Conservation (phyloP, 2,113 vertebrate genomes). For the Trogon surrucura region DNA sequence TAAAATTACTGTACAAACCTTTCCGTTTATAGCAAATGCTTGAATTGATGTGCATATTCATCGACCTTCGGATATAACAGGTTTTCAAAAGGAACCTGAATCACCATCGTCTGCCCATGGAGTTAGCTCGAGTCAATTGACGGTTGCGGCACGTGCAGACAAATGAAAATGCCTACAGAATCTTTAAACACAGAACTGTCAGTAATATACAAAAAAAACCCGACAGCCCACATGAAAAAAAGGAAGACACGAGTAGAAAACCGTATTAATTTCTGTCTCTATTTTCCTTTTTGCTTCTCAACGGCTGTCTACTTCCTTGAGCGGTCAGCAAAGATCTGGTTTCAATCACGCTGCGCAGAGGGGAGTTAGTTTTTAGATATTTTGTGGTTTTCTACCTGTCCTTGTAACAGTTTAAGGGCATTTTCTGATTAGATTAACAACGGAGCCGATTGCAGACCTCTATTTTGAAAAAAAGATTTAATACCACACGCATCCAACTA, state of each 20-base stretch:
- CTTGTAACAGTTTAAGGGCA: background rate
- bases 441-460: background rate
- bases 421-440: background rate
- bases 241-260: background rate
- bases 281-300: background rate
- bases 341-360: background rate
- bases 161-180: background rate
- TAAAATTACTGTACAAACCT: background rate
- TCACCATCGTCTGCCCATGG: background rate
- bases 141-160: background rate
- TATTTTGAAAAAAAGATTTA: background rate
- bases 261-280: background rate
- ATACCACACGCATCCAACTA: background rate
- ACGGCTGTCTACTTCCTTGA: background rate
- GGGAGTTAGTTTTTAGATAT: background rate
- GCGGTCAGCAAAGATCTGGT: background rate
- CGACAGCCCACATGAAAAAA: background rate
- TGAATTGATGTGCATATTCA: background rate
- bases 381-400: background rate
- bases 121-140: background rate
- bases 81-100: background rate
- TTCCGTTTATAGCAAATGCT: background rate
- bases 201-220: background rate
- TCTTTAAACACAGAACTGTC: background rate
- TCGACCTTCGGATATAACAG: background rate